phyloP scores from a whole-genome alignment of 23 tunicate species.

The Corella eumyota region DNA sequence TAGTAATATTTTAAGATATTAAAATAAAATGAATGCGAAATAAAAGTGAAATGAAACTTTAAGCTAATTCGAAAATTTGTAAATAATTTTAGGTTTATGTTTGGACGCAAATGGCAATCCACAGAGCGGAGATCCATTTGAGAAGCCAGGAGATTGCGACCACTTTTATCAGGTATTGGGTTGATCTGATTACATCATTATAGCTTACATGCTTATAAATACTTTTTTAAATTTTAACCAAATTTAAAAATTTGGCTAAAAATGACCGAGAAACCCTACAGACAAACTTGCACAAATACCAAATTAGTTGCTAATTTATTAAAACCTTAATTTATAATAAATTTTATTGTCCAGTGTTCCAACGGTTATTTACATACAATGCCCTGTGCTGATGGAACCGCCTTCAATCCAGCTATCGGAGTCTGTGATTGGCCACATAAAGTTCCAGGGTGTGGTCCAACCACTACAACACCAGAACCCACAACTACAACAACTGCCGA shows the following conservation, averaged over 20 bases:
- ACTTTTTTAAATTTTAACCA: background rate
- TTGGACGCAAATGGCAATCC: conserved; percentile 32
- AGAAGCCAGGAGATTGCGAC: conserved; percentile 27
- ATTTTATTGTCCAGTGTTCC: conserved; percentile 20
- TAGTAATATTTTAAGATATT: too few relatives aligned
- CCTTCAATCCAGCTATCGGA: conserved; percentile 31
- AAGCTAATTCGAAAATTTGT: background rate
- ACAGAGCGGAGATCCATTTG: conserved; percentile 22
- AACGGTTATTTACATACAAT: conserved; percentile 20
- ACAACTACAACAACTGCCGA: conserved; percentile 8
- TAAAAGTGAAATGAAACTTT: too few relatives aligned
- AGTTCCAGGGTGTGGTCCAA: conserved; percentile 42
- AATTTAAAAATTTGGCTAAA: background rate
- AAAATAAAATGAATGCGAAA: too few relatives aligned
- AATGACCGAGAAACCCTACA: too few relatives aligned
- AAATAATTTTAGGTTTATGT: conserved; percentile 22
- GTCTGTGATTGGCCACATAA: conserved; percentile 43
- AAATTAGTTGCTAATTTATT: too few relatives aligned
- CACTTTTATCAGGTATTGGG: conserved; percentile 19
- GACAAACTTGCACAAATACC: too few relatives aligned
- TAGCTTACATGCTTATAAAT: too few relatives aligned
- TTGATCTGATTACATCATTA: conserved; percentile 28
- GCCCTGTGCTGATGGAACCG: conserved; percentile 44
- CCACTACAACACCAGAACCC: conserved; percentile 21
- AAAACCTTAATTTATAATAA: too few relatives aligned